These are phyloP conservation scores for Diceros bicornis DNA, from an alignment of 2,797 vertebrate genomes.

Conservation along the genomic window DNA sequence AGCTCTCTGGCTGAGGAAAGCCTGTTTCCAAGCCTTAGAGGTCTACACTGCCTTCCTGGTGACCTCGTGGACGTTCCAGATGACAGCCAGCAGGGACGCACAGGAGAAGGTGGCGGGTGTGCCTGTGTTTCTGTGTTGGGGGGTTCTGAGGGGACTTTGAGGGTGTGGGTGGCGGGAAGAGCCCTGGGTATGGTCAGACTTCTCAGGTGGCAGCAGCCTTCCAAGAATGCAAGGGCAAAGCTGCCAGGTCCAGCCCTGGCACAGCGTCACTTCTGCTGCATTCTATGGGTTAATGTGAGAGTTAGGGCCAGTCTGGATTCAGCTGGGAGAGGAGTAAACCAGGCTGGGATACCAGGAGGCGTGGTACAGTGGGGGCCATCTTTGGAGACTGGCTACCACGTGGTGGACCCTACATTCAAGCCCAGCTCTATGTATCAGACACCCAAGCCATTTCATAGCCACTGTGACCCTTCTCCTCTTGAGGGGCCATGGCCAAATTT, in stretches of 20 bases:
- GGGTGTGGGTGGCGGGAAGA: not conserved
- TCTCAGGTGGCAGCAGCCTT: not conserved
- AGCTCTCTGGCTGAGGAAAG: not conserved
- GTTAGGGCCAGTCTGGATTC: not conserved
- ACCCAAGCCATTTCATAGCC: not conserved
- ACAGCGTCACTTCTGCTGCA: not conserved
- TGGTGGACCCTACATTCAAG: not conserved
- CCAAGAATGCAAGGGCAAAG: not conserved
- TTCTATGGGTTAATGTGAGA: not conserved
- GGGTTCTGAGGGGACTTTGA: fast-evolving
- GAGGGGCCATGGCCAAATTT: not conserved
- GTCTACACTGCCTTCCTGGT: not conserved
- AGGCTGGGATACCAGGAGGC: not conserved
- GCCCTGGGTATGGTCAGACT: not conserved
- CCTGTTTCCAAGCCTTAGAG: no score
- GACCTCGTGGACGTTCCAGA: fast-evolving
- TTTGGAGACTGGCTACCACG: not conserved
- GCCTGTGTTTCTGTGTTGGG: fast-evolving
- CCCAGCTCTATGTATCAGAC: not conserved
- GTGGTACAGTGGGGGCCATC: not conserved
- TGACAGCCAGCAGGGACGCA: not conserved
- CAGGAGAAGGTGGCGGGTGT: fast-evolving
- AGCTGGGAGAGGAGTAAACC: not conserved
- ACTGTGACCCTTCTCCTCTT: not conserved
- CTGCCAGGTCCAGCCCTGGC: not conserved